These are phyloP conservation scores for Polia nebulosa DNA, from an alignment of 2,888 invertebrate species.

Conservation along the genomic window DNA sequence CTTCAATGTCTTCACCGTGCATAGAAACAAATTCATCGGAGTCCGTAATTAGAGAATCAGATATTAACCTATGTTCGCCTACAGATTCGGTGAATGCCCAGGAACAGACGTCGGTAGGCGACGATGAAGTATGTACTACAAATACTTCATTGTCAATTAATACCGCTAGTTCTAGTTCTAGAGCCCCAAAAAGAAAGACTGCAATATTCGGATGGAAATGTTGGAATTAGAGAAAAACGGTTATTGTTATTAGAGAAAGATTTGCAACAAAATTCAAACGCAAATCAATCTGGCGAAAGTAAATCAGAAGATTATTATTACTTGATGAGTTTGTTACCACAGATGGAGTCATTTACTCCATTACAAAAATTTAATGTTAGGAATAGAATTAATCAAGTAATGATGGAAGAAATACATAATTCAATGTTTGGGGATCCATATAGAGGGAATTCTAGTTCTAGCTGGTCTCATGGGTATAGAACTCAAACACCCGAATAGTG, in stretches of 20 bases:
- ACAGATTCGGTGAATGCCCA: slow-evolving; percentile 36
- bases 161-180: slow-evolving; percentile 27
- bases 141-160: slow-evolving; percentile 39
- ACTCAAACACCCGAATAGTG: slow-evolving; percentile 38
- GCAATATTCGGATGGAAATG: slow-evolving; percentile 34
- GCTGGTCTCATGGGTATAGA: slow-evolving; percentile 32
- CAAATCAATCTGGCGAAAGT: slow-evolving; percentile 35
- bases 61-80: slow-evolving; percentile 38
- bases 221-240: slow-evolving; percentile 41
- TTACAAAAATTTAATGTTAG: slow-evolving; percentile 42
- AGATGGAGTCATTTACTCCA: slow-evolving; percentile 43
- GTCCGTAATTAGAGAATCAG: slow-evolving; percentile 45
- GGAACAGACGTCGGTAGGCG: slow-evolving; percentile 28
- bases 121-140: slow-evolving; percentile 34
- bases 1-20: slow-evolving; percentile 39
- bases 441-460: slow-evolving; percentile 21
- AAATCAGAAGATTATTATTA: slow-evolving; percentile 48
- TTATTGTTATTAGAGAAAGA: slow-evolving; percentile 43
- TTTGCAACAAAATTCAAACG: slow-evolving; percentile 25
- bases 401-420: slow-evolving; percentile 43
- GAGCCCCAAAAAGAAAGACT: too few species aligned
- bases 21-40: slow-evolving; percentile 42
- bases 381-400: slow-evolving; percentile 49
- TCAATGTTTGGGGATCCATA: slow-evolving; percentile 25
- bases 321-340: slow-evolving; percentile 46